phyloP scores from a whole-genome alignment of 2,888 invertebrate genomes.

The Aspidiotus destructor region DNA sequence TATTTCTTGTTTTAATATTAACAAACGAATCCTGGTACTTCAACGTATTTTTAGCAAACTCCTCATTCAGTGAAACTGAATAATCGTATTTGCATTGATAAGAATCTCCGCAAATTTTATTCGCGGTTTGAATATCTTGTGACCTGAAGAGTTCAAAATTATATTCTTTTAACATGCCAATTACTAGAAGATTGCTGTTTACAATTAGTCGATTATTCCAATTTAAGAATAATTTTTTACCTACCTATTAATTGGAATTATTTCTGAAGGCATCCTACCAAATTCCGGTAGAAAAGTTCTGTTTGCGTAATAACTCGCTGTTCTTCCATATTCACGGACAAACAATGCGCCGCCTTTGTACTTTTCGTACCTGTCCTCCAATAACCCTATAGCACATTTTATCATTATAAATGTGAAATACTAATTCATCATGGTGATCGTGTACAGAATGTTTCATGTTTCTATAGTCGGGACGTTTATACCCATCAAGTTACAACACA shows the following conservation, averaged over 20 bases:
- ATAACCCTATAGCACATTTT: conserved; percentile 51
- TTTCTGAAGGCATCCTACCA: conserved; percentile 56
- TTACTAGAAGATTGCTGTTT: too few species aligned
- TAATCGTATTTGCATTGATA: conserved; percentile 84
- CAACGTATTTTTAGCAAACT: conserved; percentile 76
- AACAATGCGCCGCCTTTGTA: conserved; percentile 68
- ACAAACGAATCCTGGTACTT: conserved; percentile 62
- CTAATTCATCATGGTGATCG: too few species aligned
- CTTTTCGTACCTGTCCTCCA: conserved; percentile 65
- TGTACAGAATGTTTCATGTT: too few species aligned
- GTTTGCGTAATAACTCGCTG: conserved; percentile 72
- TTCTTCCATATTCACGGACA: conserved; percentile 64
- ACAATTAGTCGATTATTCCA: too few species aligned
- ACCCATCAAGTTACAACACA: too few species aligned
- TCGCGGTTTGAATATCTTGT: conserved; percentile 47
- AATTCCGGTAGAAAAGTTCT: conserved; percentile 66
- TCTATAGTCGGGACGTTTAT: too few species aligned
- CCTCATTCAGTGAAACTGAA: conserved; percentile 70
- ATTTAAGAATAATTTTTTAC: conserved; percentile 21
- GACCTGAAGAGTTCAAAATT: conserved; percentile 7
- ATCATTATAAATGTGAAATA: too few species aligned
- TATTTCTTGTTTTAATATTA: conserved; percentile 44
- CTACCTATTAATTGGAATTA: conserved; percentile 61
- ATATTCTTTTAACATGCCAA: neutral
- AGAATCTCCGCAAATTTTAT: conserved; percentile 65